A percentile compares a stretch with the other conserved stretches of the same genome.
phyloP scores from a whole-genome alignment of 2,888 invertebrate species.

The Antheraea assamensis region DNA sequence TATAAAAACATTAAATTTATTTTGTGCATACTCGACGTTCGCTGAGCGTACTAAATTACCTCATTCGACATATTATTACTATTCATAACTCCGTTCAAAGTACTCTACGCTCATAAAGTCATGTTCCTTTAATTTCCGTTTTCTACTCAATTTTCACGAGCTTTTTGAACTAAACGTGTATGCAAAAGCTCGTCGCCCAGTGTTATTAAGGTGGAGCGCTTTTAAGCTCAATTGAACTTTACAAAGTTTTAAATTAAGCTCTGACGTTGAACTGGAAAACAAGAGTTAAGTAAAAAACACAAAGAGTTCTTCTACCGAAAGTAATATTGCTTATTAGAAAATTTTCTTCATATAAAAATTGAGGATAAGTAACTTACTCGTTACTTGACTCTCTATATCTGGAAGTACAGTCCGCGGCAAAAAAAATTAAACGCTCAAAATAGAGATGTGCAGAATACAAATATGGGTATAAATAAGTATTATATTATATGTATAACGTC shows the following conservation, averaged over 20 bases:
- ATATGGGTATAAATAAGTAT: no score
- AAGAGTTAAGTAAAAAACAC: conserved; percentile 10
- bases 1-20: background rate
- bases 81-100: background rate
- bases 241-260: conserved; percentile 29
- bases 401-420: no score
- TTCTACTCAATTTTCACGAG: conserved; percentile 52
- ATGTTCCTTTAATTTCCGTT: conserved; percentile 68
- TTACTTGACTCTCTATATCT: background rate
- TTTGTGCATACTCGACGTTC: background rate
- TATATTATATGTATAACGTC: no score
- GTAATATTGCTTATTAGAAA: conserved; percentile 7
- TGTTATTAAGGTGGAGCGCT: conserved; percentile 40
- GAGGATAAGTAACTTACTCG: background rate
- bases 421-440: no score
- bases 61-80: conserved; percentile 8
- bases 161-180: conserved; percentile 47
- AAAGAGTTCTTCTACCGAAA: conserved; percentile 14
- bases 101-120: conserved; percentile 20
- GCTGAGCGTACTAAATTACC: conserved; percentile 5
- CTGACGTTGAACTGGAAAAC: conserved; percentile 19
- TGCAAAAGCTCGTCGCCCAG: conserved; percentile 45
- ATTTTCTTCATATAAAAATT: background rate
- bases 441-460: no score
- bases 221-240: conserved; percentile 33